Base-by-base conservation (phyloP, 2,888 invertebrate genomes). In the Nephrocerus scutellatus region DNA sequence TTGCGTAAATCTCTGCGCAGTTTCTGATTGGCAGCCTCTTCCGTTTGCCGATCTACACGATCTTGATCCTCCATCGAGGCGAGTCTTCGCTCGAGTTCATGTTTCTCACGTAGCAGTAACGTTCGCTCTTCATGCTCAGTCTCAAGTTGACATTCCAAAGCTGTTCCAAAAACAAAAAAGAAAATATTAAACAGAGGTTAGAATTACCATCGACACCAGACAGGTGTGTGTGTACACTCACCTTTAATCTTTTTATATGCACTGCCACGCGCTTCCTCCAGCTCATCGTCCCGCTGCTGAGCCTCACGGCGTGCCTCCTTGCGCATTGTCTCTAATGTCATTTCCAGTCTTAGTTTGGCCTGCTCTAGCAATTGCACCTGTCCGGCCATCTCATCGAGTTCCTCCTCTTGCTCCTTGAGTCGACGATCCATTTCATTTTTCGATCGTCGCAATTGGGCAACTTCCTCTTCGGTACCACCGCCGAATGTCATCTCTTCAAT, bases 81-180 rank as follows among this genome's bases (percentile, higher is more conserved):
- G 12, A 93, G 71, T 8, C 91, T 77, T 5, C 91, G 74, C 67
- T 96, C 96, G 42, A 95, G 68, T 57, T 93, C 91, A 62, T 93
- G 89, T 43, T 92, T 87, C 59, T 95, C 92, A 9, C 91, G 77
- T 23, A 91, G 69, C 30, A 93, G 70, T 43, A 83, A 68, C 23
- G 91, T 90, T 24, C 93, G 77, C 65, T 93, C 92, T 45, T 91
- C 86, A 63, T 93, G 92, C 65, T 95, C 93, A 51, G 84, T 87
- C 64, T 95, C 93, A 47, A 95, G 67, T 61, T 95, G 93, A 14
- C 83, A 80, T 68, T 95, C 93, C 53, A 95, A 72, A 41, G 86
- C 84, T 85, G 64, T n/a, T 70, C n/a, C n/a, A 59, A 64, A n/a
- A 44, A 43, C 44, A 32, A 19, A 31, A 25, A 26, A 25, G 5